Evolutionary conservation across 1,140 invertebrate species (phyloP).

Genomic region (Dreissena rostriformis): DNA sequence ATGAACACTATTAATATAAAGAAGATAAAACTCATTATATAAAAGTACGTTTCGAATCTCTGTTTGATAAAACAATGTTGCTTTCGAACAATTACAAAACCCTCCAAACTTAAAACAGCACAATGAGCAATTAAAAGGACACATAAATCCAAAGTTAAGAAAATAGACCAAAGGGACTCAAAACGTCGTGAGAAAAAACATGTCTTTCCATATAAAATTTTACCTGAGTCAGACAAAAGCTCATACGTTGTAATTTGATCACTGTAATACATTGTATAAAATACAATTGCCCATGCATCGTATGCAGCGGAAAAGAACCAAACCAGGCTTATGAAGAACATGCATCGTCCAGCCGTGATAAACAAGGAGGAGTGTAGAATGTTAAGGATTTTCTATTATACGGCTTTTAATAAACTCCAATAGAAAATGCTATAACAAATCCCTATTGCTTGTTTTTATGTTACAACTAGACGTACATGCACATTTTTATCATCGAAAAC

Average conservation of each 20-base stretch:
- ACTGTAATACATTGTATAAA: conserved; percentile 48
- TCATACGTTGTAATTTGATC: conserved; percentile 1
- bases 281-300: conserved; percentile 50
- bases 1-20: conserved; percentile 50
- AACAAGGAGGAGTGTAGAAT: conserved; percentile 42
- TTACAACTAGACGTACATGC: too few species aligned
- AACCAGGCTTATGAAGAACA: conserved; percentile 54
- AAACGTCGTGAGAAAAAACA: conserved; percentile 51
- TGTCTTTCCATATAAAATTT: conserved; percentile 34
- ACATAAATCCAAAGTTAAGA: conserved; percentile 38
- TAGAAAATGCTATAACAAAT: too few species aligned
- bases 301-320: conserved; percentile 55
- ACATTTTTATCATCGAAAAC: too few species aligned
- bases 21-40: conserved; percentile 50
- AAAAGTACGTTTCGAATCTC: conserved; percentile 51
- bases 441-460: too few species aligned
- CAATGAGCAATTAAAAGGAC: conserved; percentile 35
- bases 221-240: conserved; percentile 2
- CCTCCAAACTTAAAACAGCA: conserved; percentile 25
- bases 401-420: too few species aligned
- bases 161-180: conserved; percentile 17
- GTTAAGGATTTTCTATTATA: conserved; percentile 52
- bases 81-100: conserved; percentile 46
- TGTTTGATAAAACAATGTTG: conserved; percentile 50
- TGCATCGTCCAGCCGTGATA: conserved; percentile 51